Base-by-base conservation (phyloP, 1,140 invertebrate species). In the Metopolophium dirhodum region DNA sequence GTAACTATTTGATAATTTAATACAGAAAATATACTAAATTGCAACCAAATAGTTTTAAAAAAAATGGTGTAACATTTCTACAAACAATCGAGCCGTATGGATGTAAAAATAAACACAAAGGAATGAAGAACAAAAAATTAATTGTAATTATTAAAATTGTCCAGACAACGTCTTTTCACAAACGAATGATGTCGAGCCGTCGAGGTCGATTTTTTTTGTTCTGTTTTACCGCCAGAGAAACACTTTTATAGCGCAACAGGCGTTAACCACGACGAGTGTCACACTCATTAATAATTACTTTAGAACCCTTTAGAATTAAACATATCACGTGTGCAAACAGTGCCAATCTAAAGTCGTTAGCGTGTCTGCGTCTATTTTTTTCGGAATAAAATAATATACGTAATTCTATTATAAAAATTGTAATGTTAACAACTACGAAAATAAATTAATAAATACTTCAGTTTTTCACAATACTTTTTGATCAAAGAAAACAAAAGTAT, bases 211-310 rank as follows among this genome's bases (percentile, higher is more conserved):
- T 61, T 41, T 61, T 54, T 37, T 45, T n/a, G 51, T 61, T 90
- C 37, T 41, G 11, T 90, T 77, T n/a, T 77, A 77, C 30, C 54
- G 26, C 37, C 22, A 68, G 54, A 20, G 37, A n/a, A 90, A 68
- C 57, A 57, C n/a, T 41, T 45, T 26, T 23, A 41, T 41, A 41
- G 47, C 26, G n/a, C 30, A 57, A 89, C 88, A 89, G 35, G 37
- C 51, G 14, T 89, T 54, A 26, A 57, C 35, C 87, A 57, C 49
- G 47, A 11, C 61, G n/a, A 77, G 30, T 77, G n/a, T 77, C 14
- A 7, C 23, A 37, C 51, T 89, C 35, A n/a, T 57, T 89, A 89
- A 89, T 57, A 57, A 89, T 89, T 89, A 89, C 51, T 89, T 57
- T 37, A 89, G 7, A 89, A 51, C 54, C 35, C 88, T 90, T 90